Evolutionary conservation across 2,113 vertebrate genomes (phyloP), one percentile per base, ranked within the genome.

Genomic region (Regulus satrapa): DNA sequence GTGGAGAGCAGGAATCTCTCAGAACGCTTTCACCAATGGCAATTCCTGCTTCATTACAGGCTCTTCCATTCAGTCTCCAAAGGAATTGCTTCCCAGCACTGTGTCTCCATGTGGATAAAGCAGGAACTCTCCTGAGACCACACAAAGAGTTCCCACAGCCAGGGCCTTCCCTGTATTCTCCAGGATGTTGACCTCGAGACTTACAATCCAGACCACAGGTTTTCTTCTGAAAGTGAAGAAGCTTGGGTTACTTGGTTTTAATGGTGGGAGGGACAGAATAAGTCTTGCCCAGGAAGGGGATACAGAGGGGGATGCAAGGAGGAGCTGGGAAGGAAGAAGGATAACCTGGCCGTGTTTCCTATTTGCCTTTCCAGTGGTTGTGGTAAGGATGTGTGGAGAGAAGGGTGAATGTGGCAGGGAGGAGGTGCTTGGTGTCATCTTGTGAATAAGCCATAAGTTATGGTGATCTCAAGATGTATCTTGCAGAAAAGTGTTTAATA

Each of bases 191-290:
- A n/a, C 18, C 29, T 79, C 64, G 59, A 61, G 36, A n/a, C 0
- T 46, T 31, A 34, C 38, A 79, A 56, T 18, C 41, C 82, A 68
- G 43, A 29, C 20, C 63, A 5, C 6, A 46, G 45, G 2, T 5
- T 11, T 67, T n/a, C 66, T 54, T 38, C 63, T 4, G 1, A 31
- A 74, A 54, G 19, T 0, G 1, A 12, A 51, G 1, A 12, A 51
- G 46, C 45, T 92, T 41, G 21, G 11, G 12, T 56, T 43, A 18
- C 41, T 28, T 81, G 46, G 32, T 45, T 77, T 68, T 36, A 17
- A 41, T 9, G 28, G 8, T 4, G 6, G 20, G 7, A 69, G 31
- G 16, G 13, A 10, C 25, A 74, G 51, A 82, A 3, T 14, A 52
- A 54, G 18, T 12, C 29, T 76, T 59, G 19, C 41, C 25, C 32